phyloP scores from a whole-genome alignment of 1,140 invertebrate species.

The Amyelois transitella region DNA sequence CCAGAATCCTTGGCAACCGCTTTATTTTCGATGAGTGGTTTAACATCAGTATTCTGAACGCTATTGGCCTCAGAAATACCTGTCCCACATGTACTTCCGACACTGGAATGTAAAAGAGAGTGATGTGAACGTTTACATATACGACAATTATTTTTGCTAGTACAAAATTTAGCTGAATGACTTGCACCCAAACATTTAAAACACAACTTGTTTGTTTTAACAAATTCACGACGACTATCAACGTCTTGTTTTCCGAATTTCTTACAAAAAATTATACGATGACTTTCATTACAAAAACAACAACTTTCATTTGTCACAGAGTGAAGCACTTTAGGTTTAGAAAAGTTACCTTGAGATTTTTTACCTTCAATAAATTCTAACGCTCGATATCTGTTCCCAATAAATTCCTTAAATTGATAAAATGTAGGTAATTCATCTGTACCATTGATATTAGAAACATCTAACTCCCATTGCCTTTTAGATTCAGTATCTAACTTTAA shows the following conservation, averaged over 20 bases:
- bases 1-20: not conserved
- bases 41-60: too few relatives aligned
- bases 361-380: slow-evolving; percentile 24
- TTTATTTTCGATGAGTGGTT: not conserved
- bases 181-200: slow-evolving; percentile 24
- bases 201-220: slow-evolving; percentile 18
- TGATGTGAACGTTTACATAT: slow-evolving; percentile 18
- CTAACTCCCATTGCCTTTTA: slow-evolving; percentile 18
- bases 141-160: slow-evolving; percentile 4
- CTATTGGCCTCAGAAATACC: not conserved
- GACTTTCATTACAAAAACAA: slow-evolving; percentile 16
- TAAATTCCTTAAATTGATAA: slow-evolving; percentile 21
- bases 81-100: not conserved
- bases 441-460: not conserved
- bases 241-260: slow-evolving; percentile 16
- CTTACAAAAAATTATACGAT: slow-evolving; percentile 19
- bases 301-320: slow-evolving; percentile 6
- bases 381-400: slow-evolving; percentile 17
- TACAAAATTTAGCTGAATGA: slow-evolving; percentile 12
- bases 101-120: slow-evolving; percentile 10
- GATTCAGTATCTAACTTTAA: slow-evolving; percentile 11
- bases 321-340: slow-evolving; percentile 9
- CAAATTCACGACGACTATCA: slow-evolving; percentile 18
- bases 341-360: slow-evolving; percentile 1
- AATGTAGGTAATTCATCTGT: slow-evolving; percentile 19